These are phyloP conservation scores for Nanger granti DNA, from an alignment of 2,113 vertebrate species.

Conservation along the genomic window DNA sequence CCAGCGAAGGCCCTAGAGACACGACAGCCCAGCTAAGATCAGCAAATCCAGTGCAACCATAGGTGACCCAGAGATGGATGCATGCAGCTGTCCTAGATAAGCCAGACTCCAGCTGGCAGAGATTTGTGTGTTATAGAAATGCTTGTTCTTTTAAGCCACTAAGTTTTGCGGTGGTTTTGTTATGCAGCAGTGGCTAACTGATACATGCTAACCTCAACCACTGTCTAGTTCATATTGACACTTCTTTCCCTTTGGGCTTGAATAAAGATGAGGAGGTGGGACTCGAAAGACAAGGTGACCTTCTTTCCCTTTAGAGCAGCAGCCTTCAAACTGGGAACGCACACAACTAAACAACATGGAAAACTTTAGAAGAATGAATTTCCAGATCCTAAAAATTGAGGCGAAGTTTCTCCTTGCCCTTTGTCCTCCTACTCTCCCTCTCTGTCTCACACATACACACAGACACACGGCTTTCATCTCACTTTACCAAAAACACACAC, in stretches of 20 bases:
- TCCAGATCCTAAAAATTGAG: neutral
- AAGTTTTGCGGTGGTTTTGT: neutral
- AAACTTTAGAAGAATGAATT: neutral
- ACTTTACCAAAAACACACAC: neutral
- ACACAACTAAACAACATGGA: neutral
- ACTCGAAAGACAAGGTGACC: neutral
- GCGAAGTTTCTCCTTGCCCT: neutral
- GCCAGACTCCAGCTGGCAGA: neutral
- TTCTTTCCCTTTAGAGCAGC: neutral
- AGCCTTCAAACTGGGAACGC: neutral
- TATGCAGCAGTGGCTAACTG: neutral
- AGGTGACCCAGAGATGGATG: neutral
- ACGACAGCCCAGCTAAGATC: neutral
- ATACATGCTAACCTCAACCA: neutral
- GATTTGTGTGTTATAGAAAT: neutral
- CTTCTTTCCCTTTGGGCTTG: neutral
- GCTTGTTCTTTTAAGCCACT: neutral
- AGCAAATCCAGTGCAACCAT: neutral
- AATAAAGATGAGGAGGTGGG: neutral
- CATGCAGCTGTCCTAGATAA: neutral
- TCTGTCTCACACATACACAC: neutral
- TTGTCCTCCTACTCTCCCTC: neutral
- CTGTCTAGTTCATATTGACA: neutral
- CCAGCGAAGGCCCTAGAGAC: neutral
- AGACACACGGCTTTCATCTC: neutral